Evolutionary conservation across 2,888 invertebrate genomes (phyloP).

Genomic region (Eudemis profundana): DNA sequence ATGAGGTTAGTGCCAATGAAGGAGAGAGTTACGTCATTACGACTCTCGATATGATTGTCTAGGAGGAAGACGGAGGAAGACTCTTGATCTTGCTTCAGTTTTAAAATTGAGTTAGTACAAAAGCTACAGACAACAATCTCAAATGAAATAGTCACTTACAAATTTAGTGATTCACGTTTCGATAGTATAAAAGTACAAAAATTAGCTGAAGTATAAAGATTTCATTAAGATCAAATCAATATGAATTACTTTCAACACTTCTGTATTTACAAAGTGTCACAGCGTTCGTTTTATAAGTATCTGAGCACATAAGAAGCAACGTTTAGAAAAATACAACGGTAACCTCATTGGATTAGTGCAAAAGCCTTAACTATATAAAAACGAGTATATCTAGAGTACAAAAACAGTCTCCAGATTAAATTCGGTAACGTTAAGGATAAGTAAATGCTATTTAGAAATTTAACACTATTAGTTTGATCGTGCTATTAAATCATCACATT

Average conservation of each 20-base stretch:
- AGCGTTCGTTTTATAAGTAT: constrained; percentile 55
- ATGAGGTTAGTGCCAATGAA: constrained; percentile 55
- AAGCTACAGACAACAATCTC: constrained; percentile 53
- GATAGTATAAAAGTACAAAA: constrained; percentile 83
- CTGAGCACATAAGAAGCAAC: constrained; percentile 66
- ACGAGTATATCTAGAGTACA: constrained; percentile 80
- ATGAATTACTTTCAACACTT: constrained; percentile 62
- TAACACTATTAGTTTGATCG: constrained; percentile 53
- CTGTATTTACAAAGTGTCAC: constrained; percentile 66
- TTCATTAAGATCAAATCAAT: constrained; percentile 50
- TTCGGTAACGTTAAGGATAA: constrained; percentile 85
- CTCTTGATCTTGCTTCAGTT: constrained; percentile 61
- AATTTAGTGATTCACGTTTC: constrained; percentile 54
- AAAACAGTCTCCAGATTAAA: constrained; percentile 86
- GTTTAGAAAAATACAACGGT: constrained; percentile 83
- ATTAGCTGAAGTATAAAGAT: constrained; percentile 68
- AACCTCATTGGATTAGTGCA: constrained; percentile 75
- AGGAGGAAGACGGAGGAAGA: constrained; percentile 80
- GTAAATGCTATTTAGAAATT: constrained; percentile 65
- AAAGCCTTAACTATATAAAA: constrained; percentile 77
- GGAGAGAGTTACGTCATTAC: constrained; percentile 55
- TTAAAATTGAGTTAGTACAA: constrained; percentile 54
- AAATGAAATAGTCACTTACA: constrained; percentile 51
- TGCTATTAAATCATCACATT: constrained; percentile 50
- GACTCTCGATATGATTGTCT: constrained; percentile 61